Evolutionary conservation across 2,888 invertebrate genomes (phyloP).

Genomic region (Xestoiulus laeticollis): DNA sequence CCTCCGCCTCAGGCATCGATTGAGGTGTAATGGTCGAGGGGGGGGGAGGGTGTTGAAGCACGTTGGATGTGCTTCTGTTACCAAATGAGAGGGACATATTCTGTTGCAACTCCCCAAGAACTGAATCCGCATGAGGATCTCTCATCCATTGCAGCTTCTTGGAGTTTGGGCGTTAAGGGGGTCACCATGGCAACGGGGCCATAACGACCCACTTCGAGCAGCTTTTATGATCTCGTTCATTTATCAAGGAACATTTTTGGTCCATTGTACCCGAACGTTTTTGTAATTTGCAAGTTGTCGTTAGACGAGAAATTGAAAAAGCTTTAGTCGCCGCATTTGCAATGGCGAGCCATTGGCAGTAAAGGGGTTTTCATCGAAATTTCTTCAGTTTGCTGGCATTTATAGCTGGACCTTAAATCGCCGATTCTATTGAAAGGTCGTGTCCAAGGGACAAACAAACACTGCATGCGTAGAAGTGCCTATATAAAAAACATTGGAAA

Average conservation of each 20-base stretch:
- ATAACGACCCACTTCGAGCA: neutral
- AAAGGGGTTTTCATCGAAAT: neutral
- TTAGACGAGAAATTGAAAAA: neutral
- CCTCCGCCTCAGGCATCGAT: neutral
- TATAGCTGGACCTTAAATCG: neutral
- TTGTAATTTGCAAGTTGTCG: constrained; percentile 1
- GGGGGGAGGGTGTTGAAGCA: neutral
- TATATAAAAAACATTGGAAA: too few relatives aligned
- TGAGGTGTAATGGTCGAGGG: neutral
- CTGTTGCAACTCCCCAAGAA: neutral
- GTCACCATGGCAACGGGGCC: neutral
- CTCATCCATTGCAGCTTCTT: neutral
- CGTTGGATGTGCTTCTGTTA: neutral
- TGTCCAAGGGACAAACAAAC: too few relatives aligned
- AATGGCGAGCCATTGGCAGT: neutral
- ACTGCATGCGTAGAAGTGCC: too few relatives aligned
- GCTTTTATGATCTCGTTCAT: neutral
- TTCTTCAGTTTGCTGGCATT: neutral
- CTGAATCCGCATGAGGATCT: neutral
- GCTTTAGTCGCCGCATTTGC: neutral
- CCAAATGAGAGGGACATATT: neutral
- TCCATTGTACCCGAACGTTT: constrained; percentile 1
- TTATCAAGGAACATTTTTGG: constrained; percentile 9
- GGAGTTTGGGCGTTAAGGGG: neutral
- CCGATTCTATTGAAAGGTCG: neutral